Base-by-base conservation (phyloP, 2,113 vertebrate genomes). In the Lates calcarifer region DNA sequence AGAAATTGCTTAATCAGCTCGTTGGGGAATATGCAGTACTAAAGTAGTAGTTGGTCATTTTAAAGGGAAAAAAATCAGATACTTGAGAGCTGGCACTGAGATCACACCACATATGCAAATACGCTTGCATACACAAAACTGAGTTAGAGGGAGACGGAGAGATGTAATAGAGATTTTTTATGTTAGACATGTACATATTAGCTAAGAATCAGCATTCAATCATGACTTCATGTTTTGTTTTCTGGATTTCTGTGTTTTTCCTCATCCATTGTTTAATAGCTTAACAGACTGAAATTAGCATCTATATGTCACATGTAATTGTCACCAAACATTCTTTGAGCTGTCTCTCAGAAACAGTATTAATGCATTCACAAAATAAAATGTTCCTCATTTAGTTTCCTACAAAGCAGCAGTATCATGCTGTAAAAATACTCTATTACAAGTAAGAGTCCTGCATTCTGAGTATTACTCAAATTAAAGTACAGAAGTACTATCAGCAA, bases 141-240 rank as follows among this genome's bases (percentile, higher is more conserved):
- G 68, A 65, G 74, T 68, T 56, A 63, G 56, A 60, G 61, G 7
- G 26, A 65, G 57, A 67, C 28, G 15, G 39, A 58, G 70, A 81
- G 68, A 81, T 35, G 58, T 78, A 81, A 80, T 67, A 39, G 71
- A 81, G 77, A 87, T 78, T 74, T 65, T 82, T 75, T 64, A 85
- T 28, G 57, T 39, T 37, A 43, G 81, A 62, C 76, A 10, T 86
- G 80, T 80, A 79, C 73, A 74, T 77, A 71, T 89, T 78, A 89
- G 82, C 86, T 87, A 83, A 87, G 81, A 81, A 80, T 81, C 87
- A 87, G 88, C 85, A 77, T 87, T 87, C 85, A 89, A 85, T 87
- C 85, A 86, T 62, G 73, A 90, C 64, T 60, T 64, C 17, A 53
- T 72, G 71, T 78, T 76, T 51, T 81, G 49, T 75, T 71, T 86